Evolutionary conservation across 2,888 invertebrate genomes (phyloP), one percentile per base, ranked within the genome.

Genomic region (Rotaria macrura): DNA sequence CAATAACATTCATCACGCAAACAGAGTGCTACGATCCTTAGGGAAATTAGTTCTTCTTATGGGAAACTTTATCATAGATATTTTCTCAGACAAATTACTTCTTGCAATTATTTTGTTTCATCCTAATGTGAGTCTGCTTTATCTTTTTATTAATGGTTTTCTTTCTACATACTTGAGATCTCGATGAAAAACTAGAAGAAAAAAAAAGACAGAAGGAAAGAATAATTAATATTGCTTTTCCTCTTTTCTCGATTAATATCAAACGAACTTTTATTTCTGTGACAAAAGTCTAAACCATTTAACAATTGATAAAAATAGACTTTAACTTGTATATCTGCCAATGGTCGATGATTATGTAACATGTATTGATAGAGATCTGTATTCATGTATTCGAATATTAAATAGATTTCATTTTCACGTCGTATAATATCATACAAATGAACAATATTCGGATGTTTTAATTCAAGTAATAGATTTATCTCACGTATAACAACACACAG

Each of bases 401-500:
- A 92, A 91, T 96, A 97, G 7, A 98, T 93, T 87, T 95, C 94
- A 85, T 94, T 93, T 90, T 97, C 96, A 89, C 97, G 96, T 95
- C 97, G 96, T 25, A 97, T 92, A 9, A 85, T 83, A 92, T 97
- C 96, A 38, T 85, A 87, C 87, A 89, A 93, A 92, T 90, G 89
- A n/a, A 99, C 98, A 90, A 99, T 95, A 90, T 98, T 97, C 1
- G 95, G 94, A 91, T 99, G 98, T 87, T 94, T 93, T 52, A 99
- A 91, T 91, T 99, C 98, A 90, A 96, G 97, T 25, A 99, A 92
- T 49, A 98, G 92, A 0, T 97, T 96, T 88, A 98, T 96, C 92
- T 99, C 99, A 89, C 97, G 93, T 88, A 99, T 95, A 72, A 98
- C 96, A n/a, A 98, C 99, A 0, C 97, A 95, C 7, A 98, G 98